Evolutionary conservation across 2,888 invertebrate genomes (phyloP).

Genomic region (Heliconius aoede): DNA sequence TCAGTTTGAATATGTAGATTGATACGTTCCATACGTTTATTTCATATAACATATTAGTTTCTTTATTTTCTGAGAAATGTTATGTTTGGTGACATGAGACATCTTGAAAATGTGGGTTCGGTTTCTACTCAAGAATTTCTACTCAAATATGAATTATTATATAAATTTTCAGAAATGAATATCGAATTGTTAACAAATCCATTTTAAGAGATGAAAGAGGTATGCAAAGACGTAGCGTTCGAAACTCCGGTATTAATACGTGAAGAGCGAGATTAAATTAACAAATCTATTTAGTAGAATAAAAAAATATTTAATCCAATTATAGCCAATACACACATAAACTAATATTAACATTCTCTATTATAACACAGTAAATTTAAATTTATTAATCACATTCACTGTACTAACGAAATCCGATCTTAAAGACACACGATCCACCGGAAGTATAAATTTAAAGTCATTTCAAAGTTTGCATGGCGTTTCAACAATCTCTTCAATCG

Average conservation of each 20-base stretch:
- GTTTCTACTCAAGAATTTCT: no score
- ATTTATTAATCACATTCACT: constrained; percentile 1
- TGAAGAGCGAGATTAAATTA: no score
- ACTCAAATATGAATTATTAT: no score
- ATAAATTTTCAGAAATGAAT: no score
- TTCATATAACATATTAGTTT: background rate
- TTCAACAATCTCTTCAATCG: constrained; percentile 52
- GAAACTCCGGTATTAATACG: no score
- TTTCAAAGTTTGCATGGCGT: constrained; percentile 47
- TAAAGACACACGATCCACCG: constrained; percentile 33
- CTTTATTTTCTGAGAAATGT: background rate
- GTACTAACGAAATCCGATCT: constrained; percentile 22
- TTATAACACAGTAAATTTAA: constrained; percentile 1
- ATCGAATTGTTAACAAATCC: no score
- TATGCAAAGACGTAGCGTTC: no score
- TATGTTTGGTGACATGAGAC: no score
- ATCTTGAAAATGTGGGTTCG: background rate
- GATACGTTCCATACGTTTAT: background rate
- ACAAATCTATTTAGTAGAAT: no score
- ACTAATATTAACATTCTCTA: background rate
- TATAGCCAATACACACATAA: background rate
- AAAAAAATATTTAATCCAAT: background rate
- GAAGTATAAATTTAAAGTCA: constrained; percentile 38
- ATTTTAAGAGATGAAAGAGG: no score
- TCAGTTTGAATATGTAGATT: background rate